Base-by-base conservation (phyloP, 2,888 invertebrate genomes). In the Lasioglossum lativentre region DNA sequence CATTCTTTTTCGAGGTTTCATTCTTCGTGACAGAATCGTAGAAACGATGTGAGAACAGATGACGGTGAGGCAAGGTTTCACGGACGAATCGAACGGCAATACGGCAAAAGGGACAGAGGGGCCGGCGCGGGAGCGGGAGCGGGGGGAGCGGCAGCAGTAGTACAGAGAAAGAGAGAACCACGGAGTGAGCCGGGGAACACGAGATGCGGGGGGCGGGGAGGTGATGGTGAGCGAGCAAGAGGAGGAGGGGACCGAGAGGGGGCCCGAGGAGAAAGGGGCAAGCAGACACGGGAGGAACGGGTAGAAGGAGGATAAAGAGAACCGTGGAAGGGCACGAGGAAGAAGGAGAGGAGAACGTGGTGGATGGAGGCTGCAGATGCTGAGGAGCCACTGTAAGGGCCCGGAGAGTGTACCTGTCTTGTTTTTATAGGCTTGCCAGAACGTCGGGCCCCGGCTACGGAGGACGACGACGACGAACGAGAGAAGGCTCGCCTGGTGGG, bases 351-450 rank as follows among this genome's bases (percentile, higher is more conserved):
- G 88, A 88, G 90, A 91, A 90, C 89, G 85, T 82, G 88, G 86
- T 90, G 92, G 91, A 93, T 90, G 92, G 91, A 93, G 93, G 93
- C 92, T 91, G 91, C 92, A 90, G 93, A 93, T 93, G 93, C 92
- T 91, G 92, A 94, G 92, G 94, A 94, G 94, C 95, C 94, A 94
- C 95, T 93, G 95, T 93, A 94, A 94, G 93, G 94, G 94, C 92
- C 93, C 92, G 90, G 93, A 93, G 94, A 94, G 94, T 95, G 94
- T 94, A 95, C 94, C 94, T 94, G 95, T 95, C 95, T 95, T 95
- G 95, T 95, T 95, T 95, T 95, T 95, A 94, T 94, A 95, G 94
- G 94, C 93, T 93, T 93, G 91, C 93, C 93, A 92, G 93, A 94
- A 93, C 93, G 93, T 91, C 91, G 92, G 91, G 89, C 92, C 93